Conservation (phyloP, 2,888 invertebrate species). For the Melolontha melolontha region DNA sequence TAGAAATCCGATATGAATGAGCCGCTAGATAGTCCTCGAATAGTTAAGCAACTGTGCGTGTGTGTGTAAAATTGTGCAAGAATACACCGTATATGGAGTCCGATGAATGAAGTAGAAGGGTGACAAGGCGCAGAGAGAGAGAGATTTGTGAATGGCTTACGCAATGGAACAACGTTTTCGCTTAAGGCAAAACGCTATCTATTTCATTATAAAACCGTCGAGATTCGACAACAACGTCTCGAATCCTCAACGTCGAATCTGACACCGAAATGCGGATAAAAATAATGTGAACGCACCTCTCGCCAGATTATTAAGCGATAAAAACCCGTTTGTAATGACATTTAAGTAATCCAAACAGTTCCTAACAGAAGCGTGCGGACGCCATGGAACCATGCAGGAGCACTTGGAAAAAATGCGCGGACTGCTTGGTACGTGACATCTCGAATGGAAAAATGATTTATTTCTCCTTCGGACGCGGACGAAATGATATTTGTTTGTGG, state of each 20-base stretch:
- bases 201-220: constrained; percentile 30
- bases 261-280: constrained; percentile 38
- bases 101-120: constrained; percentile 59
- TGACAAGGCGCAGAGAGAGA: constrained; percentile 52
- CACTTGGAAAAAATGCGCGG: constrained; percentile 17
- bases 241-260: constrained; percentile 30
- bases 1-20: constrained; percentile 49
- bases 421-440: constrained; percentile 29
- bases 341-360: constrained; percentile 40
- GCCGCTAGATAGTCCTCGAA: constrained; percentile 44
- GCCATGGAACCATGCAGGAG: constrained; percentile 6
- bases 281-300: constrained; percentile 39
- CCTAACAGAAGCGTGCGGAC: constrained; percentile 35
- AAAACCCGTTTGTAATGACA: constrained; percentile 39
- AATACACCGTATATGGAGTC: constrained; percentile 57
- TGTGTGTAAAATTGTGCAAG: constrained; percentile 58
- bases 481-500: constrained; percentile 39
- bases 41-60: constrained; percentile 49
- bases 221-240: constrained; percentile 32
- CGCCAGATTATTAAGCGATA: constrained; percentile 38
- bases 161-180: constrained; percentile 44
- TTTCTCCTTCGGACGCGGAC: constrained; percentile 27
- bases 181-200: constrained; percentile 35
- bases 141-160: constrained; percentile 56
- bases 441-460: constrained; percentile 36